Conservation (phyloP, 2,113 vertebrate species). For the Romanogobio albipinnatus region DNA sequence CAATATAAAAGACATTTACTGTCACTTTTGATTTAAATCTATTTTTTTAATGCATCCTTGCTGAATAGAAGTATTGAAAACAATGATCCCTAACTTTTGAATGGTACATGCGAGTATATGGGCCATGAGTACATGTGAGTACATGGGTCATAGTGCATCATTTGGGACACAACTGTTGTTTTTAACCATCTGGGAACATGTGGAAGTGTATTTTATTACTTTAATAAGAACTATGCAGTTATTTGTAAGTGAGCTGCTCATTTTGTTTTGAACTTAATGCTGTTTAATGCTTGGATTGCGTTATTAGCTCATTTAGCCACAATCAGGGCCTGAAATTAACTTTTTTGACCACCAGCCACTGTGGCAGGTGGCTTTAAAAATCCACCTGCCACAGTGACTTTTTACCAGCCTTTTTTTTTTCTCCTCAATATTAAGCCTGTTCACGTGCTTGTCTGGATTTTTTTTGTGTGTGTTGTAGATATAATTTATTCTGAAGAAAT, state of each 20-base stretch:
- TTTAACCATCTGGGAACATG: not conserved
- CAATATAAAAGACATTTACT: not conserved
- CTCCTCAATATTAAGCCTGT: too few relatives aligned
- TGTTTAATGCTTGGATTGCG: not conserved
- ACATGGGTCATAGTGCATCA: too few relatives aligned
- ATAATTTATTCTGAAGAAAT: too few relatives aligned
- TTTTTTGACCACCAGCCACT: too few relatives aligned
- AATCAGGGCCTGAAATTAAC: too few relatives aligned
- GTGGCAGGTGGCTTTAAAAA: too few relatives aligned
- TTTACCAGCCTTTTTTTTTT: too few relatives aligned
- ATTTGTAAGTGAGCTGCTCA: not conserved
- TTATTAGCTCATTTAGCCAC: not conserved
- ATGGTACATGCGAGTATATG: not conserved
- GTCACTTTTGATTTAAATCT: not conserved
- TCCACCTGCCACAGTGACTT: too few relatives aligned
- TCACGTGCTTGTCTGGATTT: too few relatives aligned
- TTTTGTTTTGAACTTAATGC: not conserved
- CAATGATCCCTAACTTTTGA: not conserved
- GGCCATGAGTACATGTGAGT: too few relatives aligned
- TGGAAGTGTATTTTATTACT: not conserved
- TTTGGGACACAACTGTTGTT: too few relatives aligned
- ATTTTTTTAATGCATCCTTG: not conserved
- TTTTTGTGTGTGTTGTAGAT: too few relatives aligned
- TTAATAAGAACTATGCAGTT: not conserved
- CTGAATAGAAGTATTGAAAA: not conserved